These are phyloP conservation scores for Stenodema calcarata DNA, from an alignment of 2,888 invertebrate species.

Conservation along the genomic window DNA sequence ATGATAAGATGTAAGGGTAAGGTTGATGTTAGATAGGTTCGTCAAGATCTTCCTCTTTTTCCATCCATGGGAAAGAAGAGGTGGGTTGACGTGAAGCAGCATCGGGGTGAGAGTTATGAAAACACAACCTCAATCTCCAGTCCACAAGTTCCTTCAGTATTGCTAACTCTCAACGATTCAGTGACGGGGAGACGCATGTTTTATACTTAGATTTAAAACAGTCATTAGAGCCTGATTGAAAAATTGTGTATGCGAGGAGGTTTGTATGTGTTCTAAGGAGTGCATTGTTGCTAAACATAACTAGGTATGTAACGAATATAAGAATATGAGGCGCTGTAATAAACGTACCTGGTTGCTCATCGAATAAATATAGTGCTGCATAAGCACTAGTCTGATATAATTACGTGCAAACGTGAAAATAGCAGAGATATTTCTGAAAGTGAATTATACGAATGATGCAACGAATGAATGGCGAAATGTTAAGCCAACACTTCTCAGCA, in stretches of 20 bases:
- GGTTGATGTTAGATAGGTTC: neutral
- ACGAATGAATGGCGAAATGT: too few species aligned
- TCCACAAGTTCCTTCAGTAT: neutral
- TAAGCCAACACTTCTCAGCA: too few species aligned
- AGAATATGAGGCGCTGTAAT: too few species aligned
- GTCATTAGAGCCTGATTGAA: neutral
- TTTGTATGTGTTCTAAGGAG: conserved; percentile 34
- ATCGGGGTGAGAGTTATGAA: neutral
- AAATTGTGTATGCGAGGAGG: conserved; percentile 10
- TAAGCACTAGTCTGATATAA: too few species aligned
- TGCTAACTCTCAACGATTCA: neutral
- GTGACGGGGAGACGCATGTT: neutral
- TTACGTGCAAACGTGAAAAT: too few species aligned
- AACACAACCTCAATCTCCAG: conserved; percentile 21
- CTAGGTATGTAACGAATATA: neutral
- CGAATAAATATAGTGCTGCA: too few species aligned
- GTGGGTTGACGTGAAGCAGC: neutral
- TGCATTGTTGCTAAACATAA: conserved; percentile 2
- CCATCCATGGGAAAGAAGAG: neutral
- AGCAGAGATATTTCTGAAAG: too few species aligned
- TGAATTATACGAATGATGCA: too few species aligned
- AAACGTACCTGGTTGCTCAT: too few species aligned
- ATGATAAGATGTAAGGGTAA: conserved; percentile 5
- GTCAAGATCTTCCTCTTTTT: neutral
- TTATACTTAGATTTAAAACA: neutral